Conservation (phyloP, 2,113 vertebrate genomes). For the Sminthopsis crassicaudata region DNA sequence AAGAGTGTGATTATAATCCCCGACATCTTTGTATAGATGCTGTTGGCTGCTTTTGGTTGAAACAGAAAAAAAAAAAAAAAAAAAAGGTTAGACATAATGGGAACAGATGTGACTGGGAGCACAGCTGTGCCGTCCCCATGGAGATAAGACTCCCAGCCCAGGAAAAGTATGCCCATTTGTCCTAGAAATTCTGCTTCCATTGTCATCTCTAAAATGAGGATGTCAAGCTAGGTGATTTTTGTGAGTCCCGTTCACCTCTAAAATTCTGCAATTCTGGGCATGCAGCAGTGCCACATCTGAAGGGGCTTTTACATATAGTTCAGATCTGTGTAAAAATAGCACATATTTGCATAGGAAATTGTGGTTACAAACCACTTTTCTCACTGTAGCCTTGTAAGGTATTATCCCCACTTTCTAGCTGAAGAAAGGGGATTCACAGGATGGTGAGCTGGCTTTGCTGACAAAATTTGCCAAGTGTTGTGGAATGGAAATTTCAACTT, state of each 20-base stretch:
- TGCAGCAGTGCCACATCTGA: neutral
- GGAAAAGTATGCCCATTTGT: neutral
- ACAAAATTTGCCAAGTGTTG: neutral
- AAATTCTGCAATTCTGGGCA: neutral
- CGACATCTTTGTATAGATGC: slow-evolving; percentile 52
- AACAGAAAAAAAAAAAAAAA: slow-evolving; percentile 6
- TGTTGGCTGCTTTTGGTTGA: slow-evolving; percentile 7
- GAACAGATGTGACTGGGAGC: slow-evolving; percentile 57
- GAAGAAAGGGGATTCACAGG: neutral
- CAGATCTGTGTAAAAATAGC: neutral
- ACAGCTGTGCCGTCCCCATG: slow-evolving; percentile 63
- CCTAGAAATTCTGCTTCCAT: neutral
- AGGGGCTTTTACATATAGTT: neutral
- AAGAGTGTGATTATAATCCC: neutral
- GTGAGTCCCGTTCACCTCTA: neutral
- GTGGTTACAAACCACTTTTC: neutral
- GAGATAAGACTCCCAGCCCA: slow-evolving; percentile 15
- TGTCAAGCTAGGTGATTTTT: neutral
- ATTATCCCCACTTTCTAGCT: neutral
- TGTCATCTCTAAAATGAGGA: neutral
- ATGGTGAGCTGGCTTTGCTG: neutral
- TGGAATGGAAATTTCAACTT: neutral
- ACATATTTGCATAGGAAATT: neutral
- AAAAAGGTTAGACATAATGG: slow-evolving; percentile 29
- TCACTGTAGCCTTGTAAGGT: neutral